Base-by-base conservation (phyloP, 2,888 invertebrate genomes). In the Lithophane leautieri region DNA sequence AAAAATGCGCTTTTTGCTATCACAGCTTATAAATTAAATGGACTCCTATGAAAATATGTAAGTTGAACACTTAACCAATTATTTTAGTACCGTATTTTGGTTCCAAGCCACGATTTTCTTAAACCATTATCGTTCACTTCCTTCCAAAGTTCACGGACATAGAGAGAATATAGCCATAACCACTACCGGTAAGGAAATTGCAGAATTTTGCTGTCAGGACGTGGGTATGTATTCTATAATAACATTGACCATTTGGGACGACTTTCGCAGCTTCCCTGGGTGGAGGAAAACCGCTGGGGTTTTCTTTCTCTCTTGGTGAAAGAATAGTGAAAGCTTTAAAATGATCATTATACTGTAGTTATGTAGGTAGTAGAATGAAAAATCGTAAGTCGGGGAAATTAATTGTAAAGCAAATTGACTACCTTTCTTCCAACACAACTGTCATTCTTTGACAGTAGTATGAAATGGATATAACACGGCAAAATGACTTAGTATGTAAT, bases 1-100 rank as follows among this genome's bases (percentile, higher is more conserved):
- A 88, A 86, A 83, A 81, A 88, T 86, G 58, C 22, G 50, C 78
- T 72, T 83, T 86, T 76, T 80, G 81, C 70, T 68, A 73, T 58
- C 61, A 67, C 44, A 16, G 44, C 61, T 75, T 65, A 70, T 73
- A 83, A 75, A 80, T 72, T 76, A 80, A 79, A 84, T 63, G 40
- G 56, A 68, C 42, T 52, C 50, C 4, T 61, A 73, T 73, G 63
- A 34, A 73, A 74, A 73, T 67, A 40, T 52, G n/a, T 68, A 12
- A 56, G 25, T n/a, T 40, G 25, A 34, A 40, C 2, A 50, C 22
- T 42, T 16, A 11, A 28, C n/a, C 1, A 44, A 22, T 73, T 16
- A 4, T 52, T 22, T 25, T 16, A 8, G 0, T 16, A 8, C 0
- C 2, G 4, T 40, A 11, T 22, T 70, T 22, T 16, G 14, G 3